Base-by-base conservation (phyloP, 1,140 invertebrate species). In the Nilaparvata lugens region DNA sequence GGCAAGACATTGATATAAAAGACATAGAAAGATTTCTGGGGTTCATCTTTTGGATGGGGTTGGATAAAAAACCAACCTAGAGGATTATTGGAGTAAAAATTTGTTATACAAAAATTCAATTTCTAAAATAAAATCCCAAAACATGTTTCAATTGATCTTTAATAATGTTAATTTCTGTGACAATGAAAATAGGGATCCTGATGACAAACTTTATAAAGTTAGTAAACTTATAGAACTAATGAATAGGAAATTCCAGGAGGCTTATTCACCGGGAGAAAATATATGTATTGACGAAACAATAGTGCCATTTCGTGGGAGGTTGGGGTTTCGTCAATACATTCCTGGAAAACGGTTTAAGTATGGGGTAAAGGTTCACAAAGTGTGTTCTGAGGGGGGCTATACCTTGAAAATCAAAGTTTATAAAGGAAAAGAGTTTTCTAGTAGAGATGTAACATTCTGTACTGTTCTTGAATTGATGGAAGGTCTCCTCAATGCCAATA, bases 201-300 rank as follows among this genome's bases (percentile, higher is more conserved):
- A 57, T 40, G 57, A 68, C 51, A 58, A 62, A 56, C 52, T 72
- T 60, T 35, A 53, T 28, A 71, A 71, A 70, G 65, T 71, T 31
- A n/a, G n/a, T n/a, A n/a, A n/a, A n/a, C n/a, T n/a, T n/a, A n/a
- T n/a, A n/a, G n/a, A n/a, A n/a, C n/a, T n/a, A n/a, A n/a, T 72
- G 23, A 11, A 57, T 38, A 53, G 54, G 35, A 66, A 56, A 52
- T 70, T 64, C 64, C 56, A 71, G 56, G 57, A 67, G 57, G 28
- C 62, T 19, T 64, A 64, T 38, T 62, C 31, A 16, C 62, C 67
- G 57, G 66, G 57, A 19, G 23, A 67, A 68, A 54, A 68, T 31
- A 63, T 72, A 64, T 63, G 65, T 28, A 65, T 70, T 53, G 65
- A 71, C 64, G 65, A 72, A 67, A 67, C 66, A 23, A 64, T 72